Conservation (phyloP, 2,113 vertebrate species). For the Etia nguti region DNA sequence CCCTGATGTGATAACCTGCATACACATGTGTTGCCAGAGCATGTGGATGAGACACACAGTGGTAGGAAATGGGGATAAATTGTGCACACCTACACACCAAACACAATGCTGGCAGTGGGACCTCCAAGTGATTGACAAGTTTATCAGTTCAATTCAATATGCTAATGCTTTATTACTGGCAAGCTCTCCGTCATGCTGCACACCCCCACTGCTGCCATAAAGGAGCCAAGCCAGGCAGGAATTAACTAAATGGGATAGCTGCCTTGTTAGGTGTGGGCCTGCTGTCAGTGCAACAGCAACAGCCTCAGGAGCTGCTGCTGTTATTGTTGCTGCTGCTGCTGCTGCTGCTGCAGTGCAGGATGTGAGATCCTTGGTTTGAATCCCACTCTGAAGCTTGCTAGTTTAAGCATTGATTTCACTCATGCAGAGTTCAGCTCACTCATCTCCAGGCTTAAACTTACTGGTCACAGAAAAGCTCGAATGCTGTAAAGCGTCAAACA, state of each 20-base stretch:
- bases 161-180: slow-evolving; percentile 45
- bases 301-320: not conserved
- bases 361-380: not conserved
- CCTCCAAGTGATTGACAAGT: slow-evolving; percentile 47
- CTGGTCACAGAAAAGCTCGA: not conserved
- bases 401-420: not conserved
- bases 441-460: not conserved
- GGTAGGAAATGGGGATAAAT: not conserved
- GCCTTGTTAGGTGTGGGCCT: not conserved
- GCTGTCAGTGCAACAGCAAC: not conserved
- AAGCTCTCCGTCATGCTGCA: slow-evolving; percentile 6
- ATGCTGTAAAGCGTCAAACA: not conserved
- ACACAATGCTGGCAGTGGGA: not conserved
- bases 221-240: slow-evolving; percentile 14
- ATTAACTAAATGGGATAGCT: slow-evolving; percentile 21
- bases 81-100: not conserved
- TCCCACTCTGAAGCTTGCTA: not conserved
- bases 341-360: not conserved
- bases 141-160: slow-evolving; percentile 54
- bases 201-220: slow-evolving; percentile 11
- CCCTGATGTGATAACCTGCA: not conserved
- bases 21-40: not conserved
- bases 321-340: not conserved
- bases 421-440: not conserved
- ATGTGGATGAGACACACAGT: not conserved